Conservation (phyloP, 2,113 vertebrate genomes). For the Thinocorus orbignyianus region DNA sequence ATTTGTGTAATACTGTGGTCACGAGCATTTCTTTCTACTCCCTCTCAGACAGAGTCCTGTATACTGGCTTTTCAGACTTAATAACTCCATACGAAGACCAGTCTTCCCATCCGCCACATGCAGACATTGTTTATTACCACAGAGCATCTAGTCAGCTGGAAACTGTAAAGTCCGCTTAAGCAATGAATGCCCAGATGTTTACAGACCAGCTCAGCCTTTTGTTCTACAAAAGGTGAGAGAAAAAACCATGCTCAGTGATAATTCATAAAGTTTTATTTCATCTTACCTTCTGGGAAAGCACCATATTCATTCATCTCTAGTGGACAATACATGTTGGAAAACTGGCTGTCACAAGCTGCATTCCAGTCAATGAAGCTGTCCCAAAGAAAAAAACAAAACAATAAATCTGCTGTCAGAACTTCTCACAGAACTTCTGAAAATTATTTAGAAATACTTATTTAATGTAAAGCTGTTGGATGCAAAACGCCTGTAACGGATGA, state of each 20-base stretch:
- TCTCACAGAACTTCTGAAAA: neutral
- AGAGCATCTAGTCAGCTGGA: neutral
- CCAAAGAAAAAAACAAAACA: neutral
- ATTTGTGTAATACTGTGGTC: neutral
- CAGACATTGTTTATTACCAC: neutral
- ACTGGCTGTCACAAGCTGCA: constrained; percentile 76
- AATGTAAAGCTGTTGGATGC: neutral
- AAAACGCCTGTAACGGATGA: neutral
- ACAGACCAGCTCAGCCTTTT: neutral
- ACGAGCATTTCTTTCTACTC: neutral
- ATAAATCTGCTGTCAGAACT: constrained; percentile 8
- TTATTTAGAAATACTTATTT: neutral
- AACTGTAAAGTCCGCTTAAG: neutral
- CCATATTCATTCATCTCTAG: constrained; percentile 77
- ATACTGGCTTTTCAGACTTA: neutral
- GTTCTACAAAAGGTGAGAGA: neutral
- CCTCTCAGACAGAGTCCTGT: neutral
- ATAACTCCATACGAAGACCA: neutral
- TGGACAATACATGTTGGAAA: constrained; percentile 77
- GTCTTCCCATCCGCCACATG: neutral
- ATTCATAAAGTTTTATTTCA: neutral
- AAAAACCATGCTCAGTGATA: neutral
- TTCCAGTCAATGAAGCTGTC: constrained; percentile 79
- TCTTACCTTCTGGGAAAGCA: constrained; percentile 79
- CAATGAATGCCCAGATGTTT: neutral